Evolutionary conservation across 2,113 vertebrate genomes (phyloP).

Genomic region (Nasalis larvatus): DNA sequence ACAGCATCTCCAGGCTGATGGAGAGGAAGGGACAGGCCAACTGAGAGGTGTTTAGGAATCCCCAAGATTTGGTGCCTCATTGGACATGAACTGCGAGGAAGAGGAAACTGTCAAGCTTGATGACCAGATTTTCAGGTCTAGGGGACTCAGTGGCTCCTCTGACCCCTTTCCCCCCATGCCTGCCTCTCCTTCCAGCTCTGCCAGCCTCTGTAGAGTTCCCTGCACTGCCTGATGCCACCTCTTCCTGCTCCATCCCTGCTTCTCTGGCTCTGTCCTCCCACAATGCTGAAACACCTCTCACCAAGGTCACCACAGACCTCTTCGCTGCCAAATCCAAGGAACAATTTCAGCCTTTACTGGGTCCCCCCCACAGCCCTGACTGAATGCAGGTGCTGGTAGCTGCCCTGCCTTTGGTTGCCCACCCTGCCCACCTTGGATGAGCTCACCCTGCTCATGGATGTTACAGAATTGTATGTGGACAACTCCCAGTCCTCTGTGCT

Average conservation of each 20-base stretch:
- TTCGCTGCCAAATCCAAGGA: not conserved
- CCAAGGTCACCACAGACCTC: not conserved
- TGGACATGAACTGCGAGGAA: not conserved
- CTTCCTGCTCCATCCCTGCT: not conserved
- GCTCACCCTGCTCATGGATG: not conserved
- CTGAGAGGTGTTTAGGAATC: not conserved
- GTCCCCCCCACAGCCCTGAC: not conserved
- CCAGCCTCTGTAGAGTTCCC: not conserved
- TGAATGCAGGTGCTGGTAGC: fast-evolving
- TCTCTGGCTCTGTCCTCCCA: not conserved
- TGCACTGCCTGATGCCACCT: not conserved
- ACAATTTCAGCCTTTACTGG: not conserved
- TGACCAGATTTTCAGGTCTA: not conserved
- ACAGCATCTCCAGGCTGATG: fast-evolving
- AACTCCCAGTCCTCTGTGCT: not conserved
- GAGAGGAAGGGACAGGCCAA: not conserved
- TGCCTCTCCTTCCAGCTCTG: not conserved
- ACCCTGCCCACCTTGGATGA: not conserved
- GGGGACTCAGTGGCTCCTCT: fast-evolving
- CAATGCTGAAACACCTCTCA: not conserved
- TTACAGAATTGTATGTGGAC: not conserved
- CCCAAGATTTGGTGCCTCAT: not conserved
- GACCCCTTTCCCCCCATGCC: not conserved
- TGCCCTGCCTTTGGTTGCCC: not conserved
- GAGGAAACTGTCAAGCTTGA: not conserved